These are phyloP conservation scores for Eupithecia subfuscata DNA, from an alignment of 2,888 invertebrate genomes.

Conservation along the genomic window DNA sequence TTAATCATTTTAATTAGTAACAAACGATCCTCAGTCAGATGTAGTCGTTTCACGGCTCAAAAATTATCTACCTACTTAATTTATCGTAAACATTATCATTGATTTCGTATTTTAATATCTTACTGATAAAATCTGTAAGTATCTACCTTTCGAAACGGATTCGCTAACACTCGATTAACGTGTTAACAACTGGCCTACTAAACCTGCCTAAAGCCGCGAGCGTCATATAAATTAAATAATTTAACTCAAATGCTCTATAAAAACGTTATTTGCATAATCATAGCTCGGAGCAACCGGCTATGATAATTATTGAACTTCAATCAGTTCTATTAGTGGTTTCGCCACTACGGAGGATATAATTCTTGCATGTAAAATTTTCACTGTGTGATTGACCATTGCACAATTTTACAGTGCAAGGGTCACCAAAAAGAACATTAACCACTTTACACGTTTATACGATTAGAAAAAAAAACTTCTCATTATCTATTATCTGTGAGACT, in stretches of 20 bases:
- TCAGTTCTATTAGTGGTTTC: constrained; percentile 50
- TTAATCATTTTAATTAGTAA: too few species aligned
- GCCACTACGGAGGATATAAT: neutral
- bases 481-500: too few species aligned
- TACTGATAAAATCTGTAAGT: constrained; percentile 4
- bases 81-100: neutral
- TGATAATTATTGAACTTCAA: constrained; percentile 58
- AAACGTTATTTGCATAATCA: constrained; percentile 68
- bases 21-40: too few species aligned
- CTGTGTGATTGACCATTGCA: neutral
- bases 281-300: constrained; percentile 65
- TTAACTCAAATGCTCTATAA: constrained; percentile 63
- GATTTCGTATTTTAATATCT: neutral
- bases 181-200: constrained; percentile 6
- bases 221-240: constrained; percentile 62
- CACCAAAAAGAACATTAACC: too few species aligned
- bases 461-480: too few species aligned
- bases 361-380: neutral
- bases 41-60: too few species aligned
- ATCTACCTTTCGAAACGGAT: neutral
- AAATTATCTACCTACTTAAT: too few species aligned
- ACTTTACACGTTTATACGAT: too few species aligned
- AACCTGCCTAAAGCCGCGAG: constrained; percentile 32
- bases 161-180: constrained; percentile 4
- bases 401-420: neutral